Conservation (phyloP, 2,888 invertebrate genomes). For the Leptodirus hochenwartii region DNA sequence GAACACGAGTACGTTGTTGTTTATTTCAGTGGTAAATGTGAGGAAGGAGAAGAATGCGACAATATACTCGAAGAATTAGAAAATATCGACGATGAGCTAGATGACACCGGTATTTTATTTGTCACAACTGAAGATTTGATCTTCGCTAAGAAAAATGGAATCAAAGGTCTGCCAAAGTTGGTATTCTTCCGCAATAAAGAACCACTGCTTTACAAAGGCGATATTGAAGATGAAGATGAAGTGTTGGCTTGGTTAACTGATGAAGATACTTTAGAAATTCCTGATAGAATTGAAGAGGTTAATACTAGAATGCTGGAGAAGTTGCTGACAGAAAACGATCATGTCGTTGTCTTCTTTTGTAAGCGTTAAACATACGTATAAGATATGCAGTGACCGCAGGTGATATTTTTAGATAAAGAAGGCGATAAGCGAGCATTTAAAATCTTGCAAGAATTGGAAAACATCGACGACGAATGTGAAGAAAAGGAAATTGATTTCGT, state of each 20-base stretch:
- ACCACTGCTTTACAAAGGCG: constrained; percentile 63
- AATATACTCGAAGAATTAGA: constrained; percentile 70
- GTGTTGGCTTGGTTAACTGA: constrained; percentile 83
- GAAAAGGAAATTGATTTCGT: constrained; percentile 82
- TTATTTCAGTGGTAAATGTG: constrained; percentile 79
- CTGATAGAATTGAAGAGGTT: constrained; percentile 85
- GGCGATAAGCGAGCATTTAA: constrained; percentile 79
- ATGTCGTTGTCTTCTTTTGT: constrained; percentile 88
- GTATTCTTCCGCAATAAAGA: constrained; percentile 86
- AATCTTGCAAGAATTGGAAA: constrained; percentile 74
- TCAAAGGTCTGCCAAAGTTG: constrained; percentile 68
- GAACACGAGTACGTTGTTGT: constrained; percentile 90
- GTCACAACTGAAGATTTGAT: constrained; percentile 76
- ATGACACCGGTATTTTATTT: constrained; percentile 83
- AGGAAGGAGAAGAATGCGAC: constrained; percentile 75
- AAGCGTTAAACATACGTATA: constrained; percentile 26
- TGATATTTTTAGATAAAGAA: constrained; percentile 49
- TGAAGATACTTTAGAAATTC: constrained; percentile 77
- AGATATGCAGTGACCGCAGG: constrained; percentile 1
- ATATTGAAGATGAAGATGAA: constrained; percentile 80
- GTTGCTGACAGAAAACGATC: constrained; percentile 69
- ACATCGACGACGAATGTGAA: constrained; percentile 86
- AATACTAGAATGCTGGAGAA: constrained; percentile 81
- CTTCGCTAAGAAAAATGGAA: constrained; percentile 68
- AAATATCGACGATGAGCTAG: constrained; percentile 83